Conservation (phyloP, 2,113 vertebrate species). For the Osmerus mordax region DNA sequence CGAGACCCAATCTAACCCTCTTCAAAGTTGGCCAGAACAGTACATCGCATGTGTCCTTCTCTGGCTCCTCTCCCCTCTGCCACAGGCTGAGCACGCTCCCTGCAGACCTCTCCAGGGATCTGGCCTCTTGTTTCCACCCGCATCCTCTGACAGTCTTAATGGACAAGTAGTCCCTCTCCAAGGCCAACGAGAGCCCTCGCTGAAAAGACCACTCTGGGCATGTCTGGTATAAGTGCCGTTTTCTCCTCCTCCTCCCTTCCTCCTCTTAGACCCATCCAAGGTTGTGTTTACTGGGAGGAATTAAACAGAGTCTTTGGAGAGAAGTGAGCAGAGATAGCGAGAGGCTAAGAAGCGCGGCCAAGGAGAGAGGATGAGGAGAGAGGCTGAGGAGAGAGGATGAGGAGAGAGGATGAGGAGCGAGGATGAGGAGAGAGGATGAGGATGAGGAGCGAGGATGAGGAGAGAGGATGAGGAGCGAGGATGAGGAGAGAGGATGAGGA, state of each 20-base stretch:
- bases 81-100: conserved; percentile 46
- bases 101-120: conserved; percentile 45
- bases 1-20: conserved; percentile 30
- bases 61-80: conserved; percentile 3
- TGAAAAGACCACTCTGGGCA: conserved; percentile 57
- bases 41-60: conserved; percentile 19
- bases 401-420: neutral
- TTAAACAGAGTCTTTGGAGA: conserved; percentile 21
- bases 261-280: conserved; percentile 23
- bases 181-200: conserved; percentile 37
- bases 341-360: neutral
- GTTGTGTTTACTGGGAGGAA: conserved; percentile 47
- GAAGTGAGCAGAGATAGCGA: neutral
- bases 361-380: neutral
- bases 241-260: conserved; percentile 10
- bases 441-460: neutral
- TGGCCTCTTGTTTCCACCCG: conserved; percentile 55
- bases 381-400: neutral
- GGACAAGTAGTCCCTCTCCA: conserved; percentile 61
- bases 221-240: conserved; percentile 49
- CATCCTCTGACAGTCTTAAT: conserved; percentile 65
- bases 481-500: neutral
- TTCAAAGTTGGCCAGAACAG: conserved; percentile 3
- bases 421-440: neutral
- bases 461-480: neutral